Base-by-base conservation (phyloP, 2,113 vertebrate species). In the Platycercus adscitus region DNA sequence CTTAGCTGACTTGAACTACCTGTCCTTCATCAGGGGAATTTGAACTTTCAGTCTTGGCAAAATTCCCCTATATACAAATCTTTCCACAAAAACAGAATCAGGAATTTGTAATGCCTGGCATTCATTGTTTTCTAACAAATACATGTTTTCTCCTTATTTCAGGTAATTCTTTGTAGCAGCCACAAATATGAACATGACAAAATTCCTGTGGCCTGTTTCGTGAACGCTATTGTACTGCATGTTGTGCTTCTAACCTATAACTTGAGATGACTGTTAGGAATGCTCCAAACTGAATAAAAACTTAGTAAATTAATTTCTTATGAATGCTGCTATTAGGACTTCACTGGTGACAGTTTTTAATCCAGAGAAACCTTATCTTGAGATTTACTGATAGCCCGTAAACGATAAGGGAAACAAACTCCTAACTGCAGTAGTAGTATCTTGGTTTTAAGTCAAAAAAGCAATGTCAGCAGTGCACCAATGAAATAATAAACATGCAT, bases 401-500 rank as follows among this genome's bases (percentile, higher is more conserved):
- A 16, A 4, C 6, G 10, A 47, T 80, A 94, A 80, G 49, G 82
- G n/a, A 81, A 76, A 83, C 63, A 77, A 85, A 78, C 33, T 86
- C 63, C 52, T 47, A 53, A 63, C 43, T 82, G 8, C n/a, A 90
- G 1, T n/a, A 81, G 35, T 29, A 17, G 15, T 52, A 37, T 77
- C 31, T 89, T 72, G 15, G 10, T 56, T 84, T 95, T 81, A 66
- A 93, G 63, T 80, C 75, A 94, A 69, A 76, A 85, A 88, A 89
- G 25, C 50, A 46, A 13, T 55, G 52, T 63, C 91, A 94, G 41
- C 39, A 83, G n/a, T 60, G 21, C 37, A 60, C 9, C 68, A 91
- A 17, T 81, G 71, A 86, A 93, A 86, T 86, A 73, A 68, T 26
- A 52, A 85, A 73, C 25, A 43, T 37, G 37, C 9, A 49, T 83